A percentile compares a stretch with the other conserved stretches of the same genome.
Conservation (phyloP, 2,888 invertebrate genomes). For the Rotaria macrura region DNA sequence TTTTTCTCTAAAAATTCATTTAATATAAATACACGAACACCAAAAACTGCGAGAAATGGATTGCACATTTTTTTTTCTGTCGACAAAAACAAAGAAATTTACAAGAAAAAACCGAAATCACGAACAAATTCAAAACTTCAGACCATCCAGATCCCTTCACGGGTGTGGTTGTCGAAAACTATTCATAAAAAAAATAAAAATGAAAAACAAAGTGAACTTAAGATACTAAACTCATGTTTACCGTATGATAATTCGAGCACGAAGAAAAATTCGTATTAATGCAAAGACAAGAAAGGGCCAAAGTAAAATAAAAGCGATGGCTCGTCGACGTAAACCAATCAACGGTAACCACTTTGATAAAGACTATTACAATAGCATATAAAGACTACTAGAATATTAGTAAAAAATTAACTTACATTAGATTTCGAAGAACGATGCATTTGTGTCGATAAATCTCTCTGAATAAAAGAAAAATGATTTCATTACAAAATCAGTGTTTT, state of each 20-base stretch:
- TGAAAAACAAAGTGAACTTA: not conserved
- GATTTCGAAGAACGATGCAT: not conserved
- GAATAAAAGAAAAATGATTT: not conserved
- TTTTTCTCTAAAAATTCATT: not conserved
- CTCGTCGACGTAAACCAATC: not conserved
- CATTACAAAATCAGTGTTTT: no score
- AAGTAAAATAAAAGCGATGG: not conserved
- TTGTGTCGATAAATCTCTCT: not conserved
- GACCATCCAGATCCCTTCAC: not conserved
- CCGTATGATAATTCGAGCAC: conserved; percentile 11
- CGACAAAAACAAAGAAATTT: not conserved
- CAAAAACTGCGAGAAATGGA: not conserved
- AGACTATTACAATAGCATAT: not conserved
- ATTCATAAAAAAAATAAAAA: not conserved
- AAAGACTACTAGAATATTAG: not conserved
- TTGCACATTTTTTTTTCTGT: not conserved
- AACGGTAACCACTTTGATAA: not conserved
- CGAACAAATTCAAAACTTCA: not conserved
- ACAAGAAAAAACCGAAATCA: not conserved
- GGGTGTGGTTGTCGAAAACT: not conserved
- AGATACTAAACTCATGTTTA: not conserved
- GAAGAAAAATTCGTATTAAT: not conserved
- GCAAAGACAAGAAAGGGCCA: conserved; percentile 5
- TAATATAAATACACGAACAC: not conserved
- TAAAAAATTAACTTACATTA: not conserved